Evolutionary conservation across 92 coral and sea anemone species (phyloP), one percentile per base, ranked within the genome.

Genomic region (Epizoanthus ramosus): DNA sequence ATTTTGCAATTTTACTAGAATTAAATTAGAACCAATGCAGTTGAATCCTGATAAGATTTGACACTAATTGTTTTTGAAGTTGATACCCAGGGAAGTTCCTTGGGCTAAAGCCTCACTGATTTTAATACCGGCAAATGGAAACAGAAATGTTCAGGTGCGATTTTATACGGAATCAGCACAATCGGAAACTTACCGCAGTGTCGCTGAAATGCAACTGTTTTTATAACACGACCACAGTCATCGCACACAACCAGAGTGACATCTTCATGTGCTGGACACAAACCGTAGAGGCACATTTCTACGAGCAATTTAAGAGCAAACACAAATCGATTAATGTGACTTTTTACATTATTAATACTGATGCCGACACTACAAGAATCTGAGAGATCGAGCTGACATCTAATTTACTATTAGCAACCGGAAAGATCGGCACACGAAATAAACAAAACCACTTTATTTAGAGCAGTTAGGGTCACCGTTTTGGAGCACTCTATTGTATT

Each of bases 231-330:
- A 23, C 89, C 89, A 70, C 99, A 97, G 56, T 97, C 97, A 70
- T 80, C 87, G 77, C 99, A 97, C 10, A 90, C 86, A 2, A 97
- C 95, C 16, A 97, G 89, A 47, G 90, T 68, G 35, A 97, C 89
- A 58, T 97, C 92, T 75, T 97, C 99, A 43, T 90, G 97, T 22
- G 94, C 97, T 4, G 99, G 99, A 74, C 98, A 97, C 64, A 90
- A 80, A 53, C 99, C 99, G 74, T 87, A 94, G 79, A 97, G 90
- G 84, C 88, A 84, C 99, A 97, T 97, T 68, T 97, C 99, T 97
- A 69, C 57, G 90, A 84, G 71, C 85, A 90, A 84, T 86, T 73
- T 79, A 76, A 63, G 81, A 84, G 83, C 82, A 85, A 80, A 74
- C 74, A 85, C 83, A 59, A 53, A 43, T 61, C 60, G 72, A 73